Conservation (phyloP, 2,888 invertebrate species). For the Limenitis camilla region DNA sequence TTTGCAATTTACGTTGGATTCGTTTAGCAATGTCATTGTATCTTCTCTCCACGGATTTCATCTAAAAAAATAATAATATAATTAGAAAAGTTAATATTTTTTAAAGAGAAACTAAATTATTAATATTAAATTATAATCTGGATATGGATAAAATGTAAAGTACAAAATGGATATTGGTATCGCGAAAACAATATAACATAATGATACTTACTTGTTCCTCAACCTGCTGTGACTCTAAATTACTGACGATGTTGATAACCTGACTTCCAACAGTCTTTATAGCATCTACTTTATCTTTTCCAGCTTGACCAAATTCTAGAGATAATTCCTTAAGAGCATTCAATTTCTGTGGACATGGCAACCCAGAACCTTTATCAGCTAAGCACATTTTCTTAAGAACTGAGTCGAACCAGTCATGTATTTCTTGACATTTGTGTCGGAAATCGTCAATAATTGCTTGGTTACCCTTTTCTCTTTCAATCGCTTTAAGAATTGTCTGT, state of each 20-base stretch:
- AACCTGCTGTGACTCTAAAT: constrained; percentile 91
- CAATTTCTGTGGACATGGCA: constrained; percentile 87
- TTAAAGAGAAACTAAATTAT: background rate
- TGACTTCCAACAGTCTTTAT: constrained; percentile 81
- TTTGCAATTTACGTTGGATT: constrained; percentile 87
- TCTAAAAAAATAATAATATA: constrained; percentile 48
- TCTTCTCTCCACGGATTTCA: constrained; percentile 88
- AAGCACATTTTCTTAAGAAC: constrained; percentile 86
- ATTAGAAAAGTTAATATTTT: background rate
- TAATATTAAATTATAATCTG: background rate
- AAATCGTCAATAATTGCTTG: constrained; percentile 86
- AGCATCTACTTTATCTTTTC: constrained; percentile 80
- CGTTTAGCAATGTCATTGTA: constrained; percentile 89
- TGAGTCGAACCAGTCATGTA: constrained; percentile 88
- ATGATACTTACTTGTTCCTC: constrained; percentile 82
- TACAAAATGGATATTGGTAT: background rate
- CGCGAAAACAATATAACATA: background rate
- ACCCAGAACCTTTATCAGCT: constrained; percentile 87
- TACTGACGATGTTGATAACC: constrained; percentile 87
- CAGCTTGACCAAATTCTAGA: constrained; percentile 82
- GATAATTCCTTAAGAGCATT: constrained; percentile 82
- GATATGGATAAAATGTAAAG: background rate
- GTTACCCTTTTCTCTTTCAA: constrained; percentile 83
- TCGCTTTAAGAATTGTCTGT: constrained; percentile 79
- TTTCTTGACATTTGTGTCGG: constrained; percentile 81